phyloP scores from a whole-genome alignment of 2,888 invertebrate species.

The Blera fallax region DNA sequence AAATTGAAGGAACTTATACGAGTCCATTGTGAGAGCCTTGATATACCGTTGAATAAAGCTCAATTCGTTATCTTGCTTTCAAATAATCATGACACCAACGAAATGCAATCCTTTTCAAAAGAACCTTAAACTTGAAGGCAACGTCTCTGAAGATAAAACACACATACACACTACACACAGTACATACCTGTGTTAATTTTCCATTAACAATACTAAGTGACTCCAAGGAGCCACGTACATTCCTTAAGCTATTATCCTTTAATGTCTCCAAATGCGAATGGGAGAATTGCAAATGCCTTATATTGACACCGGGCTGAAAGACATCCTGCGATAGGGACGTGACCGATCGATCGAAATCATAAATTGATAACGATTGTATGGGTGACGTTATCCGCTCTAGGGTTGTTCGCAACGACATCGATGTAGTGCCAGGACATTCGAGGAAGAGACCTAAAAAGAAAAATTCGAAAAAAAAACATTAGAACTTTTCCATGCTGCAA shows the following conservation, averaged over 20 bases:
- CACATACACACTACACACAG: too few relatives aligned
- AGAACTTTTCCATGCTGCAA: constrained; percentile 25
- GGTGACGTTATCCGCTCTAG: constrained; percentile 87
- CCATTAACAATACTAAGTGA: constrained; percentile 90
- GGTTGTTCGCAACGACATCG: constrained; percentile 88
- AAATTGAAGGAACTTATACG: too few relatives aligned
- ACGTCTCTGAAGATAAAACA: too few relatives aligned
- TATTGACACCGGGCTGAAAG: constrained; percentile 87
- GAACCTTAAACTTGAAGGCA: too few relatives aligned
- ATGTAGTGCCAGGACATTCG: constrained; percentile 93
- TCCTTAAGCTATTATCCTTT: constrained; percentile 88
- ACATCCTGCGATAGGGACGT: constrained; percentile 88
- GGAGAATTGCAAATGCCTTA: constrained; percentile 89
- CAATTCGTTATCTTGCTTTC: too few relatives aligned
- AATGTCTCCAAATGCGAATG: constrained; percentile 88
- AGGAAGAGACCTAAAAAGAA: constrained; percentile 88
- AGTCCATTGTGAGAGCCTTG: too few relatives aligned
- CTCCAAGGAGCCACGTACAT: constrained; percentile 88
- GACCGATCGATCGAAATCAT: constrained; percentile 92
- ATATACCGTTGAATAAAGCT: too few relatives aligned
- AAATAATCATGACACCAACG: too few relatives aligned
- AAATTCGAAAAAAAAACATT: constrained; percentile 55
- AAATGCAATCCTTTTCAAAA: too few relatives aligned
- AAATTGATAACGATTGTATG: constrained; percentile 93
- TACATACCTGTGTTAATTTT: constrained; percentile 82